Evolutionary conservation across 23 tunicate genomes (phyloP).

Genomic region (Styela plicata): DNA sequence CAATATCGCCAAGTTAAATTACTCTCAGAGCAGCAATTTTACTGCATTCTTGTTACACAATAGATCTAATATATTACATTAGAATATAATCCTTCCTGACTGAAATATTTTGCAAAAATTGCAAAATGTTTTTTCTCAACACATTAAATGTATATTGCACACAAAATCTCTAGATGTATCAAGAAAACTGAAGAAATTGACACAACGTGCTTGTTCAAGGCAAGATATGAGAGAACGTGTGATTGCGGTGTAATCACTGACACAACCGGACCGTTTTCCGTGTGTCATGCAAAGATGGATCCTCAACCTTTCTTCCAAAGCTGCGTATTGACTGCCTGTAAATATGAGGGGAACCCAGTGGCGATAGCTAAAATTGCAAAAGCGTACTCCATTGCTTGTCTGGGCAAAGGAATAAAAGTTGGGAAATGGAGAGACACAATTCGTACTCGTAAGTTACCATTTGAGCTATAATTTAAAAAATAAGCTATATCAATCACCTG

Average conservation of each 20-base stretch:
- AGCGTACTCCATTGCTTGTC: slow-evolving; percentile 26
- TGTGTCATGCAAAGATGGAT: slow-evolving; percentile 35
- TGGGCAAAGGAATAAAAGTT: slow-evolving; percentile 3
- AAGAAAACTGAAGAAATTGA: background rate
- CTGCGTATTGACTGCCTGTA: slow-evolving; percentile 21
- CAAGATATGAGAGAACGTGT: slow-evolving; percentile 18
- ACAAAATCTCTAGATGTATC: background rate
- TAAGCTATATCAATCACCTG: too few relatives aligned
- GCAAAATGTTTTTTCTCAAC: too few relatives aligned
- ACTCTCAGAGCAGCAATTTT: too few relatives aligned
- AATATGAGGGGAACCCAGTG: background rate
- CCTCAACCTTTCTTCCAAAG: slow-evolving; percentile 53
- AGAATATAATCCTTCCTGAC: too few relatives aligned
- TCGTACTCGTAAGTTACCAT: background rate
- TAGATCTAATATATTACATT: too few relatives aligned
- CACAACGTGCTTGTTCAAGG: background rate
- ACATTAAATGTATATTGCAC: too few relatives aligned
- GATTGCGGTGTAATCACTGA: slow-evolving; percentile 32
- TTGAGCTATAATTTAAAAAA: background rate
- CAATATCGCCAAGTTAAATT: too few relatives aligned
- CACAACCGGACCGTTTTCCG: slow-evolving; percentile 42
- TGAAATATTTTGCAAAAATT: too few relatives aligned
- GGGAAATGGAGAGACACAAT: slow-evolving; percentile 5
- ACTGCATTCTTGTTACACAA: too few relatives aligned
- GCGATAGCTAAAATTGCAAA: background rate